A percentile compares a stretch with the other conserved stretches of the same genome.
Conservation (phyloP, 2,113 vertebrate genomes). For the Anoplopoma fimbria region DNA sequence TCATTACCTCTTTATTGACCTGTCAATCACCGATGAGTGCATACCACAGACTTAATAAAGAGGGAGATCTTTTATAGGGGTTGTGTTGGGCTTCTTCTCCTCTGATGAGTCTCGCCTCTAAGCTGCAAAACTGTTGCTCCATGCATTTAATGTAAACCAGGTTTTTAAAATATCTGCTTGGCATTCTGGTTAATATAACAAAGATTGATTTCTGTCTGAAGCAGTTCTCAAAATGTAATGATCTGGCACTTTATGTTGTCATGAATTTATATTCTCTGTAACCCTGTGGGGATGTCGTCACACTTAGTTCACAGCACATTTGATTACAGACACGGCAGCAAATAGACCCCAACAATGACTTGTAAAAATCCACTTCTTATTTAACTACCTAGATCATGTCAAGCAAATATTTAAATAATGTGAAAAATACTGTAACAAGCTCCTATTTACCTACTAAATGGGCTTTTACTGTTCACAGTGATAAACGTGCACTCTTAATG, state of each 20-base stretch:
- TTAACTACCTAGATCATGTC: neutral
- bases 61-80: slow-evolving; percentile 1
- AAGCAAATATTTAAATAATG: neutral
- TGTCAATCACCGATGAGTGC: slow-evolving; percentile 32
- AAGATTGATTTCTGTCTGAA: neutral
- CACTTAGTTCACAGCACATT: slow-evolving; percentile 3
- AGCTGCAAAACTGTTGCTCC: slow-evolving; percentile 32
- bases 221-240: neutral
- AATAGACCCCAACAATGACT: slow-evolving; percentile 2
- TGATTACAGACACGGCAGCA: slow-evolving; percentile 10
- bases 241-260: neutral
- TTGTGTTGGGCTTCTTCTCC: neutral
- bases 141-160: slow-evolving; percentile 40
- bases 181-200: neutral
- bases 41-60: slow-evolving; percentile 26
- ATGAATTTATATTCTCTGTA: neutral
- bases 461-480: neutral
- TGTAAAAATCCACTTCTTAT: slow-evolving; percentile 19
- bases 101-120: slow-evolving; percentile 37
- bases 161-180: neutral
- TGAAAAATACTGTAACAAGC: slow-evolving; percentile 17
- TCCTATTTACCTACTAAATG: slow-evolving; percentile 15
- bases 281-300: neutral
- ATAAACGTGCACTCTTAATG: slow-evolving; percentile 6
- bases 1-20: slow-evolving; percentile 22